Evolutionary conservation across 2,797 vertebrate genomes (phyloP).

Genomic region (Hirundo rustica): DNA sequence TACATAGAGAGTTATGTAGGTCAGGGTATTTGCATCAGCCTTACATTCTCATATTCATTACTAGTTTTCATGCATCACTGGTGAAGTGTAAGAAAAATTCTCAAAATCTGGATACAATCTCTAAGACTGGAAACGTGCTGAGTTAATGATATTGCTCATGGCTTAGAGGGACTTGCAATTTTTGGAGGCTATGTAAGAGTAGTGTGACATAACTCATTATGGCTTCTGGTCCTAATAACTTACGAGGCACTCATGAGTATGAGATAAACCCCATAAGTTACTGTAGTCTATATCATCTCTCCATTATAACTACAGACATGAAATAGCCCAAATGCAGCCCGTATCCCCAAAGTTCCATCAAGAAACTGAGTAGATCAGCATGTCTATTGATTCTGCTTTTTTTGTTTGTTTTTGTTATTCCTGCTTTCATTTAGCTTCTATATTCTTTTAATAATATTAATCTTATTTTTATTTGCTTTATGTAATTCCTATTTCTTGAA

Average conservation of each 20-base stretch:
- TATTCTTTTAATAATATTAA: slow-evolving; percentile 22
- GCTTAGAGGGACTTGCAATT: slow-evolving; percentile 64
- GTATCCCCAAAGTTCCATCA: slow-evolving; percentile 45
- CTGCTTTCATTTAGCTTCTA: slow-evolving; percentile 32
- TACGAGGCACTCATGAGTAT: slow-evolving; percentile 50
- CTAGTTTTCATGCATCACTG: slow-evolving; percentile 58
- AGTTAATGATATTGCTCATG: slow-evolving; percentile 66
- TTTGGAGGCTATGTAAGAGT: slow-evolving; percentile 60
- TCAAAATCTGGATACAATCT: slow-evolving; percentile 55
- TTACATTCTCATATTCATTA: slow-evolving; percentile 44
- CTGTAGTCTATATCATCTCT: slow-evolving; percentile 67
- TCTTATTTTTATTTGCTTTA: slow-evolving; percentile 24
- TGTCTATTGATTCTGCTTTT: slow-evolving; percentile 50
- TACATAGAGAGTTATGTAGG: not conserved
- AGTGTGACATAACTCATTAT: slow-evolving; percentile 68
- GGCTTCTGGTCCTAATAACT: slow-evolving; percentile 69
- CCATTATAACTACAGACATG: slow-evolving; percentile 63
- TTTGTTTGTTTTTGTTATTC: slow-evolving; percentile 23
- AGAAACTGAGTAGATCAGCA: slow-evolving; percentile 66
- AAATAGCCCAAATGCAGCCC: slow-evolving; percentile 59
- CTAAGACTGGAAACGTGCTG: slow-evolving; percentile 53
- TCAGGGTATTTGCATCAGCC: slow-evolving; percentile 35
- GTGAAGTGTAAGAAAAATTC: slow-evolving; percentile 45
- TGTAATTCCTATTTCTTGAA: not conserved
- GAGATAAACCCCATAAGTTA: slow-evolving; percentile 73